Conservation (phyloP, 2,797 vertebrate genomes). For the Xenopus petersii region DNA sequence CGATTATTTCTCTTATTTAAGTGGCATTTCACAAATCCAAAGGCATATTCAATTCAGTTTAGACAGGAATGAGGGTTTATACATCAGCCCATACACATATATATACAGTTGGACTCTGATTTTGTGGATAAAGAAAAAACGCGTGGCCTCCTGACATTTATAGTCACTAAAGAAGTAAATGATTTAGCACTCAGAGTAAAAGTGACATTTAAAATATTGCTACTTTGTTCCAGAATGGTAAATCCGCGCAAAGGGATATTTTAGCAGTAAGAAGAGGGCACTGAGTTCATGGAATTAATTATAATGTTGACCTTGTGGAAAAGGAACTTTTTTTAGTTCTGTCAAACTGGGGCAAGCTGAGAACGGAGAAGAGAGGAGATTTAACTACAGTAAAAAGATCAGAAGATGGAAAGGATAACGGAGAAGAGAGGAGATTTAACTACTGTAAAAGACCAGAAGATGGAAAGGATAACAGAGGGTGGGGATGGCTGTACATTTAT, state of each 20-base stretch:
- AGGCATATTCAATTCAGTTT: neutral
- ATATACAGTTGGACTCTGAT: neutral
- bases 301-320: slow-evolving; percentile 36
- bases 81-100: neutral
- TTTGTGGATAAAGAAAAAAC: neutral
- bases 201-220: slow-evolving; percentile 43
- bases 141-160: slow-evolving; percentile 34
- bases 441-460: too few relatives aligned
- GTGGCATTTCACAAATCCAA: neutral
- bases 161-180: slow-evolving; percentile 38
- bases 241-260: slow-evolving; percentile 35
- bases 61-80: neutral
- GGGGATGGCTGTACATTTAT: too few relatives aligned
- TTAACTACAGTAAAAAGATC: too few relatives aligned
- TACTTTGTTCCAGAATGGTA: slow-evolving; percentile 29
- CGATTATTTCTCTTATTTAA: neutral
- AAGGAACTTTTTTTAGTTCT: slow-evolving; percentile 18
- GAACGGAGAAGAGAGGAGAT: neutral
- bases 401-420: too few relatives aligned
- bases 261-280: slow-evolving; percentile 29
- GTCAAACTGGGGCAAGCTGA: neutral
- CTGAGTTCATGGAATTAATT: slow-evolving; percentile 41
- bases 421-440: neutral
- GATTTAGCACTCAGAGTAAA: slow-evolving; percentile 37
- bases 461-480: too few relatives aligned